Percentiles rank a stretch among this genome's conserved stretches.
These are phyloP conservation scores for Paracyclopina nana DNA, from an alignment of 1,140 invertebrate genomes.

Conservation along the genomic window DNA sequence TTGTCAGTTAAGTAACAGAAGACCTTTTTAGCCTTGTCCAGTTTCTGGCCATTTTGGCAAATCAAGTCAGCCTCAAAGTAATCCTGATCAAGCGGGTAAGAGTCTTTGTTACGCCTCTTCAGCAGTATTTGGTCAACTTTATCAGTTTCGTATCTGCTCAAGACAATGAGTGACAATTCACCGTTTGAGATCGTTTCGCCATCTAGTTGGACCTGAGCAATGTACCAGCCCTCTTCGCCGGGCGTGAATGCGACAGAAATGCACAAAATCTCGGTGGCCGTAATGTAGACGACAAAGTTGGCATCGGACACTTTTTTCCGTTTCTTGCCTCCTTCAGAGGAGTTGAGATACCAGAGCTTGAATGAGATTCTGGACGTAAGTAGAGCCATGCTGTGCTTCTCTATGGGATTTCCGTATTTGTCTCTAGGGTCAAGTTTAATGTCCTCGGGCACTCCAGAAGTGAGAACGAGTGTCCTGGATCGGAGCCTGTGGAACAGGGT, in stretches of 20 bases:
- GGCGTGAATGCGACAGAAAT: not conserved
- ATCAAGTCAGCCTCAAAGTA: too few relatives aligned
- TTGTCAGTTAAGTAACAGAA: constrained; percentile 58
- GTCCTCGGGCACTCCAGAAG: not conserved
- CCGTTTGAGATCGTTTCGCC: too few relatives aligned
- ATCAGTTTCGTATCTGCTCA: too few relatives aligned
- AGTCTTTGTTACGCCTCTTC: too few relatives aligned
- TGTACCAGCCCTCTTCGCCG: not conserved
- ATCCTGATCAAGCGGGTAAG: too few relatives aligned
- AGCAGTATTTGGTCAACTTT: too few relatives aligned
- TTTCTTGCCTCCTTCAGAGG: not conserved
- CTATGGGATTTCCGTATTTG: not conserved
- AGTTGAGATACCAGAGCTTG: not conserved
- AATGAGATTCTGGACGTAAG: not conserved
- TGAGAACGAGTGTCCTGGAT: not conserved
- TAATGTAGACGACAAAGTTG: not conserved
- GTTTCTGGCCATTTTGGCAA: too few relatives aligned
- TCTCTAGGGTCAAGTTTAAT: not conserved
- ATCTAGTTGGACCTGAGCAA: too few relatives aligned
- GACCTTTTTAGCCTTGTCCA: too few relatives aligned
- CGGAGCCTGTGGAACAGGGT: not conserved
- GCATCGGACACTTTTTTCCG: not conserved
- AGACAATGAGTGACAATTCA: too few relatives aligned
- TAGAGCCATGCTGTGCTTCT: not conserved
- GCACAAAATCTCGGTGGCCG: not conserved